phyloP scores from a whole-genome alignment of 2,113 vertebrate genomes.

The Illadopsis cleaveri region DNA sequence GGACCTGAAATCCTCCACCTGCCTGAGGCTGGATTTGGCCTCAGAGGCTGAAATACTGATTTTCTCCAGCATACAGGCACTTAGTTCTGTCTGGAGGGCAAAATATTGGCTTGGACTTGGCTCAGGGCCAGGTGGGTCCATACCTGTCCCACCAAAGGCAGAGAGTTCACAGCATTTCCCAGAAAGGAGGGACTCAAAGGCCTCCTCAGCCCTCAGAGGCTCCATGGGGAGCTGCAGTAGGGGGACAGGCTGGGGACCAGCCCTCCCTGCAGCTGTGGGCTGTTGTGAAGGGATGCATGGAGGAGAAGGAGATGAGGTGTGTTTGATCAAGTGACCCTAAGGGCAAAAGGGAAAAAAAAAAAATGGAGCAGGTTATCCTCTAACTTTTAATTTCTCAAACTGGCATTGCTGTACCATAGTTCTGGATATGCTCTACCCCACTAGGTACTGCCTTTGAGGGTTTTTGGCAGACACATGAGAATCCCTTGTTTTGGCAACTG shows the following conservation, averaged over 20 bases:
- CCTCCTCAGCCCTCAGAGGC: neutral
- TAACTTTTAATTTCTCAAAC: neutral
- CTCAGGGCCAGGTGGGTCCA: neutral
- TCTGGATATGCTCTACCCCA: neutral
- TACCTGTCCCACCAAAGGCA: neutral
- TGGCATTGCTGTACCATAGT: neutral
- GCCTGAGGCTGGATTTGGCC: neutral
- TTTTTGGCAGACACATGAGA: neutral
- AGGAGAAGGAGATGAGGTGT: neutral
- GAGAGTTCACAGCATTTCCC: neutral
- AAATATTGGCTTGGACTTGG: neutral
- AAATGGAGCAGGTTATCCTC: neutral
- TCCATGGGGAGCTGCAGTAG: rapidly evolving
- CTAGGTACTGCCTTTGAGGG: neutral
- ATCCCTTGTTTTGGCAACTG: neutral
- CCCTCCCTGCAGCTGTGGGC: neutral
- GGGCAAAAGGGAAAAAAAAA: rapidly evolving
- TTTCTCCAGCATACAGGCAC: neutral
- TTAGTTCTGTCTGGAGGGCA: neutral
- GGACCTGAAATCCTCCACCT: neutral
- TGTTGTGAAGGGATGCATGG: rapidly evolving
- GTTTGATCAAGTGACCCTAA: neutral
- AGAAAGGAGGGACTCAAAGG: neutral
- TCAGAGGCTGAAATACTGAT: neutral
- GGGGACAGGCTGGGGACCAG: neutral